A percentile compares a stretch with the other conserved stretches of the same genome.
These are phyloP conservation scores for Amblyopsis rosae DNA, from an alignment of 2,113 vertebrate species.

Conservation along the genomic window DNA sequence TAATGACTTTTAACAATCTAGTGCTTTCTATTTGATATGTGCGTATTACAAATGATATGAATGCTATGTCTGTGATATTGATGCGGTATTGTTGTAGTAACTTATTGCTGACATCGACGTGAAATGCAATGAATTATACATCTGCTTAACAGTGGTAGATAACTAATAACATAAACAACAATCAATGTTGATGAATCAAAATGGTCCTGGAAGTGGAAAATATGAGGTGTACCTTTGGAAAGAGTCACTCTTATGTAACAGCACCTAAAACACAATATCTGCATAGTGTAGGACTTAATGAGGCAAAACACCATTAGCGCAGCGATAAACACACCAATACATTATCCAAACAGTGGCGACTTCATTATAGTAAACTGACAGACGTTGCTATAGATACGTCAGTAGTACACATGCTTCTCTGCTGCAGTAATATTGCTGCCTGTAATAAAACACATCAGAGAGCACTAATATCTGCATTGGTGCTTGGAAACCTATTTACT, in stretches of 20 bases:
- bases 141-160: too few relatives aligned
- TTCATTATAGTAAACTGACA: conserved; percentile 68
- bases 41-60: too few relatives aligned
- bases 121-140: too few relatives aligned
- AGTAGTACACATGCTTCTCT: conserved; percentile 36
- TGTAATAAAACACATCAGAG: conserved; percentile 60
- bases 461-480: conserved; percentile 58
- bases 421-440: conserved; percentile 45
- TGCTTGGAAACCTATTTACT: conserved; percentile 67
- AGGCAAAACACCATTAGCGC: conserved; percentile 57
- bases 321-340: conserved; percentile 52
- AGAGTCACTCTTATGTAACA: conserved; percentile 15
- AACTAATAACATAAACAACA: too few relatives aligned
- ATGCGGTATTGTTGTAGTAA: too few relatives aligned
- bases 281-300: conserved; percentile 54
- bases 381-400: conserved; percentile 56
- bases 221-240: conserved; percentile 41
- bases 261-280: conserved; percentile 42
- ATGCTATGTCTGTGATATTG: too few relatives aligned
- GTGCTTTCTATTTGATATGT: too few relatives aligned
- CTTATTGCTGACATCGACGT: too few relatives aligned
- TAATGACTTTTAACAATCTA: too few relatives aligned
- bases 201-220: neutral
- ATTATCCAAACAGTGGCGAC: conserved; percentile 58
- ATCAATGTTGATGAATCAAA: conserved; percentile 10